Conservation (phyloP, 2,888 invertebrate species). For the Leptinotarsa juncta region DNA sequence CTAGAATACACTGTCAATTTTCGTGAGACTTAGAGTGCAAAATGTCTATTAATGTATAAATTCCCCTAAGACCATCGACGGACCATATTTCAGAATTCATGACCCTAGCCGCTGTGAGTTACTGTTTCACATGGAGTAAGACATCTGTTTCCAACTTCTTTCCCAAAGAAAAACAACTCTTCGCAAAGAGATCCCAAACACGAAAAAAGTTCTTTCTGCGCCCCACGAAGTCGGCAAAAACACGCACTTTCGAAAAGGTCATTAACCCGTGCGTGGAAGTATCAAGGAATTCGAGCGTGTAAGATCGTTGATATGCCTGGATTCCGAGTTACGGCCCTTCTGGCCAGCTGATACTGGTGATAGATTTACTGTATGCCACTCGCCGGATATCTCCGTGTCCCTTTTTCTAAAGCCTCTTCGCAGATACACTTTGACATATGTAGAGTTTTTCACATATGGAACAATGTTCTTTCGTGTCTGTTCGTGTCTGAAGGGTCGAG, state of each 20-base stretch:
- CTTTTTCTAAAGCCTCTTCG: slow-evolving; percentile 3
- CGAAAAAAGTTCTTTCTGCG: not conserved
- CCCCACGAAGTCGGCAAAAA: slow-evolving; percentile 1
- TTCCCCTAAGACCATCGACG: not conserved
- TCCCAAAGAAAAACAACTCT: slow-evolving; percentile 5
- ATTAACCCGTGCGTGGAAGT: slow-evolving; percentile 11
- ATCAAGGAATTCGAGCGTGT: slow-evolving; percentile 9
- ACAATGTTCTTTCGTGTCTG: not conserved
- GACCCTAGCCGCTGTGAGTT: not conserved
- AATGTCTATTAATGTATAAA: not conserved
- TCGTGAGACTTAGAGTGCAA: too few species aligned
- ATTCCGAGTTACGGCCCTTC: slow-evolving; percentile 13
- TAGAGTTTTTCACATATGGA: slow-evolving; percentile 5
- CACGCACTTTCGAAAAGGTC: slow-evolving; percentile 8
- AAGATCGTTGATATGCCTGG: slow-evolving; percentile 6
- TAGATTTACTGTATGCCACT: slow-evolving; percentile 8
- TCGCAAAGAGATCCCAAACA: not conserved
- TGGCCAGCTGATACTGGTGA: slow-evolving; percentile 7
- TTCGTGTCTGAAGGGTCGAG: not conserved
- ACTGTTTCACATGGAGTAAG: not conserved
- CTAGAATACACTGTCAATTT: too few species aligned
- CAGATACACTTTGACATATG: slow-evolving; percentile 18
- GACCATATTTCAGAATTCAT: not conserved
- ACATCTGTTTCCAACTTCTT: slow-evolving; percentile 15
- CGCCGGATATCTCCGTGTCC: slow-evolving; percentile 14